Base-by-base conservation (phyloP, 2,888 invertebrate genomes). In the Cremastinae sp. region DNA sequence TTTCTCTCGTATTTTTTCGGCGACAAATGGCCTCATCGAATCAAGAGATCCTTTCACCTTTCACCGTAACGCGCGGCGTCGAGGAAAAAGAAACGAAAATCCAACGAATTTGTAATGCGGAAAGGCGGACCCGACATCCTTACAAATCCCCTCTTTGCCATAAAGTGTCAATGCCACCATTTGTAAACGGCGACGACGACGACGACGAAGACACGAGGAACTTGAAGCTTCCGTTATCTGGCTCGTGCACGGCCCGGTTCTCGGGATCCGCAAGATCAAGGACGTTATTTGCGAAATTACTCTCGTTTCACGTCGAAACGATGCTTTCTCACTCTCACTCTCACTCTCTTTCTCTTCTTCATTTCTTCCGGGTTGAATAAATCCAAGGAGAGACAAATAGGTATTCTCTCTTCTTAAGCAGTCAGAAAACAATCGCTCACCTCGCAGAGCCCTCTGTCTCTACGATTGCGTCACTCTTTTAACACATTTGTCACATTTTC, bases 201-300 rank as follows among this genome's bases (percentile, higher is more conserved):
- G 37, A 10, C 12, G 20, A 16, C 37, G 3, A 43, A 22, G 37
- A 9, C 22, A 20, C 2, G 8, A 3, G 22, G 53, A 5, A 9
- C 61, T 70, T 65, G 59, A 61, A 35, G 51, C 58, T 69, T 69
- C 70, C 69, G 65, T 78, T 77, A 80, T 81, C 62, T 80, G 72
- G 79, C 78, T 74, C 81, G 61, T 62, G 69, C 35, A 62, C 41
- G 58, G 65, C 45, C 41, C 39, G 37, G 66, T 12, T 22, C 9
- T 16, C 56, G 20, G 9, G 10, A 39, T 75, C 75, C 78, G 62
- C 85, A 86, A 86, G 82, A 84, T 82, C 85, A 85, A 85, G 84
- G 86, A 83, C 83, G 71, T 74, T 43, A 71, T 62, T 39, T 45
- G 69, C 61, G 16, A 61, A 72, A 79, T 81, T 80, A 82, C 84